A percentile compares a stretch with the other conserved stretches of the same genome.
Conservation (phyloP, 2,113 vertebrate species). For the Paramormyrops kingsleyae region DNA sequence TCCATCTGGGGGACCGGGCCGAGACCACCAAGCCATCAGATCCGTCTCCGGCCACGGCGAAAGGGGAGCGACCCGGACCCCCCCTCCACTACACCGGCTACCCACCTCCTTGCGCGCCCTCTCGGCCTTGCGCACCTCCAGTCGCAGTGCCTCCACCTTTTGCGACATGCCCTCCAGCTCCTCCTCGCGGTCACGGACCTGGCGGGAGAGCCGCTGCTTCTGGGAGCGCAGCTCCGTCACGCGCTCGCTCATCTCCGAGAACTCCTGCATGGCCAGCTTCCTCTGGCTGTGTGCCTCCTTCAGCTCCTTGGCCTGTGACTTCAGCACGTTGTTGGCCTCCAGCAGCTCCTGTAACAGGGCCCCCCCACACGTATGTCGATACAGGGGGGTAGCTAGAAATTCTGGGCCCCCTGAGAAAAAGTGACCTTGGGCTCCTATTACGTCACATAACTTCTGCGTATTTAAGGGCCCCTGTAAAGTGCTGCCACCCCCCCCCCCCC, state of each 20-base stretch:
- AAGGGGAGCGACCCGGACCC: not conserved
- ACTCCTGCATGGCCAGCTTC: conserved; percentile 91
- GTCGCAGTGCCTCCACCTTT: conserved; percentile 83
- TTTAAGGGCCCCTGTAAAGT: not conserved
- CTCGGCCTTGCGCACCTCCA: conserved; percentile 91
- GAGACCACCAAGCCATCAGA: conserved; percentile 6
- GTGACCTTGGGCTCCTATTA: not conserved
- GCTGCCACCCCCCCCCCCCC: not conserved
- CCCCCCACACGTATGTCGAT: not conserved
- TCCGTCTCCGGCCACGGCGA: not conserved
- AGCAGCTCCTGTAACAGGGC: conserved; percentile 66
- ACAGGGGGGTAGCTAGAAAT: not conserved
- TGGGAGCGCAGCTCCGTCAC: conserved; percentile 87
- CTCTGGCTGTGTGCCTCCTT: conserved; percentile 95
- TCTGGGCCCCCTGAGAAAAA: not conserved
- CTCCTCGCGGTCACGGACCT: conserved; percentile 95
- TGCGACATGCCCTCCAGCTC: conserved; percentile 86
- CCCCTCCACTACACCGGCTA: conserved; percentile 34
- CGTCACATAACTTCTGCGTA: not conserved
- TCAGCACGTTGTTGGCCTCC: conserved; percentile 81
- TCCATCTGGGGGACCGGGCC: conserved; percentile 67
- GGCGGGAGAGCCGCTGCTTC: conserved; percentile 90
- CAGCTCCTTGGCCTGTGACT: conserved; percentile 91
- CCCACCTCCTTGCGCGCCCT: conserved; percentile 93
- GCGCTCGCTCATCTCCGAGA: conserved; percentile 90